Percentiles rank a stretch among this genome's conserved stretches.
Conservation (phyloP, 2,797 vertebrate genomes). For the Labeo calbasu region DNA sequence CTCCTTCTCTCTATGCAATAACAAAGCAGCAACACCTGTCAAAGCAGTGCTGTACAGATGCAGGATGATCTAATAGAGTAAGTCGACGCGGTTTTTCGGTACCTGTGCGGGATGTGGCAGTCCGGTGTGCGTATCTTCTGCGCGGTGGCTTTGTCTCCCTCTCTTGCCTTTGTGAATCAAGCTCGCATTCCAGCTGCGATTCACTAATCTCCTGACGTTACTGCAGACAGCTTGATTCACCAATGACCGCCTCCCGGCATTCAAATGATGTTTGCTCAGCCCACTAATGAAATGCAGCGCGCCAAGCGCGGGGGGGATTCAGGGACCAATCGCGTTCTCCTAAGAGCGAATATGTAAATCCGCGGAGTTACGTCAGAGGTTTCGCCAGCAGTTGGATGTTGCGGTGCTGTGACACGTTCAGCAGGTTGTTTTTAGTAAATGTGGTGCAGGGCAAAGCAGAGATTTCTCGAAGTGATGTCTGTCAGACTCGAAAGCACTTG, state of each 20-base stretch:
- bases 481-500: not conserved
- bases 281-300: conserved; percentile 60
- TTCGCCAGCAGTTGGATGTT: conserved; percentile 52
- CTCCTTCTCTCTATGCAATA: too few relatives aligned
- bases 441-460: conserved; percentile 14
- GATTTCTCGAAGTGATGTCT: not conserved
- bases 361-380: conserved; percentile 53
- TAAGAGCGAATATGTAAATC: conserved; percentile 44
- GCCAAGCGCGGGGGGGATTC: conserved; percentile 54
- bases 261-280: conserved; percentile 57
- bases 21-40: conserved; percentile 12
- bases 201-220: conserved; percentile 62
- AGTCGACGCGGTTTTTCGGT: conserved; percentile 17
- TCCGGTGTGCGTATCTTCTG: conserved; percentile 53
- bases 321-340: conserved; percentile 52
- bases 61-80: conserved; percentile 14
- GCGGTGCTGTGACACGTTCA: conserved; percentile 35
- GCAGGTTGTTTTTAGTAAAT: conserved; percentile 37
- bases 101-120: conserved; percentile 59
- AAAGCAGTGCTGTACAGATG: not conserved
- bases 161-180: conserved; percentile 61
- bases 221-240: conserved; percentile 61
- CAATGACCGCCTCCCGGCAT: conserved; percentile 59
- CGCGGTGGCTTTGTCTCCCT: conserved; percentile 51
- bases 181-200: conserved; percentile 63